Base-by-base conservation (phyloP, 2,888 invertebrate genomes). In the Euplexia lucipara region DNA sequence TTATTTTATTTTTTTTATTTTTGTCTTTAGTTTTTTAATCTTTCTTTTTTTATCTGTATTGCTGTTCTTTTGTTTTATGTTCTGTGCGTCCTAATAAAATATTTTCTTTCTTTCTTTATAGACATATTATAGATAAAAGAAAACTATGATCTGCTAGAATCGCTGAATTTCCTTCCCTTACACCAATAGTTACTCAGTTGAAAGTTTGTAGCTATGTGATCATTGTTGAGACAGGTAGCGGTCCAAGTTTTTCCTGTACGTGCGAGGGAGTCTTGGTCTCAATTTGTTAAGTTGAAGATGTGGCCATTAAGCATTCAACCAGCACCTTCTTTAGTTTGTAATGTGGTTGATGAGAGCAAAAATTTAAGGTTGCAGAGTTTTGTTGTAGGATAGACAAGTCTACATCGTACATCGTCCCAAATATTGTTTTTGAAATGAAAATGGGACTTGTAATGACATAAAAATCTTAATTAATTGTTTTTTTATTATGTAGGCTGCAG, bases 181-280 rank as follows among this genome's bases (percentile, higher is more conserved):
- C 1, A 18, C 78, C 82, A 70, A 18, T 22, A 51, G 51, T 53
- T n/a, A 78, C 83, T 82, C 81, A 78, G 83, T 86, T 85, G 81
- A 82, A 90, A 91, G 85, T 90, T 88, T 77, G 78, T 78, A 84
- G 85, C 84, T 86, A 84, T 88, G 86, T 84, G 88, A 83, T 81
- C 87, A 86, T 87, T 88, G 89, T 90, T 87, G 82, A 84, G 88
- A 89, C 89, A 90, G 87, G 89, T 90, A 90, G 83, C 72, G 77
- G 81, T 75, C 79, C 66, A 90, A 88, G 83, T 88, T 90, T 90
- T 89, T 87, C 85, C 60, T 74, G 70, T 84, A 84, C 85, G 85
- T 84, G 86, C 78, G 83, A 63, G 74, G 63, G 64, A 66, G 48
- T 57, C 74, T 77, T 64, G 56, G 63, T 75, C 81, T 78, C 83